Evolutionary conservation across 2,797 vertebrate species (phyloP).

Genomic region (Danio jaintianensis): DNA sequence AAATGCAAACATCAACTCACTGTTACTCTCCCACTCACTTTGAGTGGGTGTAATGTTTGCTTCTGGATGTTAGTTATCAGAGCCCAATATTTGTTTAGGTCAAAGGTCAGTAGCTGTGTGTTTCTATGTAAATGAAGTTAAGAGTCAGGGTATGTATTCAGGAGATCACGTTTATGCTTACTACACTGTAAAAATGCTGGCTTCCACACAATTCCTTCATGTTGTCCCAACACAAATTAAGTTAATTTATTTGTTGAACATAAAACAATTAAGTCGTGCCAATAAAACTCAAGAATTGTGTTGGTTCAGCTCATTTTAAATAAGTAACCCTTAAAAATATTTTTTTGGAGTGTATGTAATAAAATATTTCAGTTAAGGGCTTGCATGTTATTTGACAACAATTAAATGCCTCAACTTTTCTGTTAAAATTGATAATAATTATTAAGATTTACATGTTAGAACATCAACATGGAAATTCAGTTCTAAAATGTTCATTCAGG

Average conservation of each 20-base stretch:
- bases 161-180: background rate
- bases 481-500: background rate
- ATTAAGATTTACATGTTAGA: background rate
- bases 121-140: background rate
- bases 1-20: background rate
- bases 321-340: too few relatives aligned
- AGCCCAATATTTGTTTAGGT: slow-evolving; percentile 2
- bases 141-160: background rate
- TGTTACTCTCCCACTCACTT: background rate
- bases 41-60: background rate
- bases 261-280: too few relatives aligned
- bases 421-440: too few relatives aligned
- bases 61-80: background rate
- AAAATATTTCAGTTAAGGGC: background rate
- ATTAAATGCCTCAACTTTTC: background rate
- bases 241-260: too few relatives aligned
- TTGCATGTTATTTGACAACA: background rate
- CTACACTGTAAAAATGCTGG: too few relatives aligned
- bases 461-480: background rate
- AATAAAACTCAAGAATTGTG: too few relatives aligned
- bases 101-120: background rate
- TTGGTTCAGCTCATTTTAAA: too few relatives aligned
- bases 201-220: too few relatives aligned
- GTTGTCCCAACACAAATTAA: too few relatives aligned
- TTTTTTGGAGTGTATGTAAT: too few relatives aligned